Conservation (phyloP, 1,140 invertebrate species). For the Lutraria rhynchaena region DNA sequence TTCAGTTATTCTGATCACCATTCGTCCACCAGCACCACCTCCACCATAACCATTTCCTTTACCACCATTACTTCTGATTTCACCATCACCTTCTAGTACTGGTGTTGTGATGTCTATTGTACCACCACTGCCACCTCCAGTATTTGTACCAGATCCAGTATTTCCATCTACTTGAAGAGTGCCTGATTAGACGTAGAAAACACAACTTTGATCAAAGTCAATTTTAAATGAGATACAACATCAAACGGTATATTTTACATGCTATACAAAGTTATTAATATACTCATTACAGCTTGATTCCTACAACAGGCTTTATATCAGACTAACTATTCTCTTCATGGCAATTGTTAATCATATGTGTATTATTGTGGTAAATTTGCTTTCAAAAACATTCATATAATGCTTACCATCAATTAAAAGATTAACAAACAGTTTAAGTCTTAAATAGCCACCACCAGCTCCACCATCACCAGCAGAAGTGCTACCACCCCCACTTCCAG, state of each 20-base stretch:
- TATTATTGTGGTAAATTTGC: no score
- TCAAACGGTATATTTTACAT: no score
- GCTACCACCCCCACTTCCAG: conserved; percentile 74
- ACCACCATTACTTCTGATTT: conserved; percentile 69
- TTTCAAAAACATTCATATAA: no score
- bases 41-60: conserved; percentile 67
- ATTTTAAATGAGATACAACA: no score
- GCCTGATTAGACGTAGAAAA: conserved; percentile 48
- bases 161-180: conserved; percentile 69
- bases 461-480: conserved; percentile 63
- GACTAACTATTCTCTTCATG: no score
- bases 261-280: no score
- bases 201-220: no score
- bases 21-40: conserved; percentile 73
- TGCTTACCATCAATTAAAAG: conserved; percentile 63
- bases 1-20: conserved; percentile 57
- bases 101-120: conserved; percentile 65
- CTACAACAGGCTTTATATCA: no score
- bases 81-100: conserved; percentile 65
- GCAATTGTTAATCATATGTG: no score
- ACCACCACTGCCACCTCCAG: conserved; percentile 75
- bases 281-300: no score
- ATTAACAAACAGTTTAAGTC: conserved; percentile 50
- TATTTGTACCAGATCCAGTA: conserved; percentile 58
- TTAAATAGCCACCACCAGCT: conserved; percentile 69